Base-by-base conservation (phyloP, 2,797 vertebrate species). In the Hemitrygon akajei region DNA sequence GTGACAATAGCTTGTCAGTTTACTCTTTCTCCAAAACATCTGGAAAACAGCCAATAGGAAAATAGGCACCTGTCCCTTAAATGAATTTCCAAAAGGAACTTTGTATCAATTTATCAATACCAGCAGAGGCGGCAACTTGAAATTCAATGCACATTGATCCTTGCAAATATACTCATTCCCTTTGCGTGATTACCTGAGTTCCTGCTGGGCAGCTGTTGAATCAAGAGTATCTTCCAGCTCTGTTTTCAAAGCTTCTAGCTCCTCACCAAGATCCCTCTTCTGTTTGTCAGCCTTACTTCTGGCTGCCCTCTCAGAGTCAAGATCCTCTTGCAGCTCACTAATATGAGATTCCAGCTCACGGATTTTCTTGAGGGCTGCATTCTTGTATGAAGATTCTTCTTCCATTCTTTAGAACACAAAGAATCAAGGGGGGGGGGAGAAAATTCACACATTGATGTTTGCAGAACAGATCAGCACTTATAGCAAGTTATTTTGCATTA, bases 181-280 rank as follows among this genome's bases (percentile, higher is more conserved):
- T 1, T 63, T 87, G 27, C 14, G 11, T 47, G 6, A 10, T 89
- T 89, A 97, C 97, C 99, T 98, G 95, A 99, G 98, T 94, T 99
- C 99, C 94, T 99, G 98, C 95, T 99, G 99, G 63, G 98, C 97
- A 0, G 99, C 99, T 0, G 99, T 99, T 87, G 98, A 98, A 96
- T 99, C 99, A 94, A 98, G 95, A 0, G 99, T 99, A 96, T 99
- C 99, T 95, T 99, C 99, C 82, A 99, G 96, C 95, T 99, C 99
- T 0, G 99, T 99, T 96, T 99, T 99, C 91, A 99, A 95, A 0
- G 99, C 99, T 95, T 99, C 99, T 94, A 99, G 97, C 96, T 99
- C 99, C 94, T 99, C 99, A 58, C 98, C 98, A 6, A 99, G 97
- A 95, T 99, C 99, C 37, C 99, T 95, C 79, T 98, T 98, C 95